phyloP scores from a whole-genome alignment of 2,797 vertebrate genomes.

The Rhynchotus rufescens region DNA sequence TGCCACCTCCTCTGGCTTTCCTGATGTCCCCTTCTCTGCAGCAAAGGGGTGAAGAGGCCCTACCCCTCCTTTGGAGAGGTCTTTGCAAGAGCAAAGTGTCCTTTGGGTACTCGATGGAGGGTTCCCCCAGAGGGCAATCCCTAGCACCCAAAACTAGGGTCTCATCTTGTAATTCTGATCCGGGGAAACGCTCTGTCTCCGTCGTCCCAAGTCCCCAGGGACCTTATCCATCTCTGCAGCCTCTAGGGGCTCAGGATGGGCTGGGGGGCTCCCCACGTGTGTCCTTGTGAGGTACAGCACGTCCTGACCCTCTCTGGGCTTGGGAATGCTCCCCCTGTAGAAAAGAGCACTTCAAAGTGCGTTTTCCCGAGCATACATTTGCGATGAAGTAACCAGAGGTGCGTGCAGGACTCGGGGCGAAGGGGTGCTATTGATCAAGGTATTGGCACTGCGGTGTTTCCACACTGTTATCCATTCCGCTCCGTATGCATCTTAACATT shows the following conservation, averaged over 20 bases:
- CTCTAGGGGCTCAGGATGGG: fast-evolving
- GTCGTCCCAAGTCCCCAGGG: neutral
- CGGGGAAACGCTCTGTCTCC: neutral
- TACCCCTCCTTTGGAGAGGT: neutral
- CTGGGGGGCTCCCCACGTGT: neutral
- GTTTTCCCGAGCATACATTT: neutral
- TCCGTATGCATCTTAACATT: conserved; percentile 46
- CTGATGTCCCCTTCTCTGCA: neutral
- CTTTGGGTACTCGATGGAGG: neutral
- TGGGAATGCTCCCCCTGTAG: neutral
- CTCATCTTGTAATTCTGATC: neutral
- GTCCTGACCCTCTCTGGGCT: neutral
- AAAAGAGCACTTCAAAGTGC: neutral
- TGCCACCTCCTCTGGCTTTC: neutral
- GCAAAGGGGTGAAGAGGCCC: too few relatives aligned
- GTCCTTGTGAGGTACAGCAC: neutral
- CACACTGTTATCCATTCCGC: conserved; percentile 5
- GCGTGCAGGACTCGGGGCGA: fast-evolving
- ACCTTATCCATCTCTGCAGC: neutral
- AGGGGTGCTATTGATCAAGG: neutral
- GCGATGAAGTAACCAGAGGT: neutral
- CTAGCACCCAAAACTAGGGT: neutral
- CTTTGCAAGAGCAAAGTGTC: neutral
- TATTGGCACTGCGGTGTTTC: neutral
- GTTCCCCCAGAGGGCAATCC: neutral